phyloP scores from a whole-genome alignment of 2,888 invertebrate genomes.

The Celastrina argiolus region DNA sequence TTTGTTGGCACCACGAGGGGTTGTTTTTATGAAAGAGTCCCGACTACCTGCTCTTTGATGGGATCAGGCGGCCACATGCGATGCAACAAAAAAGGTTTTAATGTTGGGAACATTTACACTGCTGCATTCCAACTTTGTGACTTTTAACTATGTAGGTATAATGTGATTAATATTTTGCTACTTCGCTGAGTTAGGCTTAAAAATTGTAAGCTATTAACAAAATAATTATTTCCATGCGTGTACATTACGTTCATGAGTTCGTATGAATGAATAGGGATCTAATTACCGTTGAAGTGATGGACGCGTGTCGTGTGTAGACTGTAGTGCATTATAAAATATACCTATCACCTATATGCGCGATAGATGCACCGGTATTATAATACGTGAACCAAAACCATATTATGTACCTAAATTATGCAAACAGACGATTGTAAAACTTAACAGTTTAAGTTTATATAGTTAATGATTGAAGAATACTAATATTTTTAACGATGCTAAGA shows the following conservation, averaged over 20 bases:
- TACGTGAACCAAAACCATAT: no score
- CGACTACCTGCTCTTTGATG: slow-evolving; percentile 29
- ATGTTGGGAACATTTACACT: background rate
- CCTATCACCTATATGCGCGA: no score
- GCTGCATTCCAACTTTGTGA: slow-evolving; percentile 1
- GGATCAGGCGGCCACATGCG: slow-evolving; percentile 19
- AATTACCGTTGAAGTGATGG: slow-evolving; percentile 5
- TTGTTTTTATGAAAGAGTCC: slow-evolving; percentile 24
- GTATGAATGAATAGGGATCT: slow-evolving; percentile 17
- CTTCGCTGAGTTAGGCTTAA: background rate
- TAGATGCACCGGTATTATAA: no score
- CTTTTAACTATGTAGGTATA: background rate
- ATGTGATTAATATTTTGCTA: background rate
- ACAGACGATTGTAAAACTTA: no score
- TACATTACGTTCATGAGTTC: background rate
- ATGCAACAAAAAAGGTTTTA: background rate
- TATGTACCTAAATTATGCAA: no score
- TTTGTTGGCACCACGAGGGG: slow-evolving; percentile 37
- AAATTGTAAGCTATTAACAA: slow-evolving; percentile 9
- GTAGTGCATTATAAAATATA: no score
- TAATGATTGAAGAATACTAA: no score
- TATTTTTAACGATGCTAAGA: no score
- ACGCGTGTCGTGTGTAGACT: no score
- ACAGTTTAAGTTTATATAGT: no score
- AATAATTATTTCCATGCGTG: slow-evolving; percentile 7